Percentiles rank a stretch among this genome's conserved stretches.
Conservation (phyloP, 1,140 invertebrate species). For the Platyscapa corneri region DNA sequence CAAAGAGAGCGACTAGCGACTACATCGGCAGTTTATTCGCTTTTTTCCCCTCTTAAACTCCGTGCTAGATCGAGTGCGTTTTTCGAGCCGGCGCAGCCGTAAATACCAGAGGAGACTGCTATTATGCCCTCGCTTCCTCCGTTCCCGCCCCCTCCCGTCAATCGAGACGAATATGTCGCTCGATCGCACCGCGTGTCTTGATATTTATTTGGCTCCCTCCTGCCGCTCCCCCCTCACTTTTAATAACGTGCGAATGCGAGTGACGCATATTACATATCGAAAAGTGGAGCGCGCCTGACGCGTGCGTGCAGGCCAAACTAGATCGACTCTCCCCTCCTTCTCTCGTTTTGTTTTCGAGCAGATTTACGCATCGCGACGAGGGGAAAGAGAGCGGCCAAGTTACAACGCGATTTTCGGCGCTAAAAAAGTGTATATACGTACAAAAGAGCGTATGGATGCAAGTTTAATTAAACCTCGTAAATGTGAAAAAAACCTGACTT, state of each 20-base stretch:
- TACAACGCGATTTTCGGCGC: no score
- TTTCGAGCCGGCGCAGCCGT: no score
- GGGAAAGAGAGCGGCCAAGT: constrained; percentile 17
- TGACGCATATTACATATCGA: background rate
- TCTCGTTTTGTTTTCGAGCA: background rate
- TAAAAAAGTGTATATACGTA: constrained; percentile 32
- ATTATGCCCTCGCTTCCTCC: background rate
- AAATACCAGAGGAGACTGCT: no score
- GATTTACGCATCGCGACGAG: constrained; percentile 30
- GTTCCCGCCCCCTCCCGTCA: no score
- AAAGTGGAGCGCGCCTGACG: constrained; percentile 21
- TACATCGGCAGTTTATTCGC: constrained; percentile 6
- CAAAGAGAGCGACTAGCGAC: constrained; percentile 20
- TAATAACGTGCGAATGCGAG: constrained; percentile 26
- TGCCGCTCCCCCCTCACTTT: background rate
- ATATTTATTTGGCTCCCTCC: no score
- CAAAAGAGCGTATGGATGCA: constrained; percentile 14
- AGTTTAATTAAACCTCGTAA: background rate
- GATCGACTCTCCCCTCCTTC: background rate
- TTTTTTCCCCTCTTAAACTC: background rate
- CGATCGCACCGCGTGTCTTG: background rate
- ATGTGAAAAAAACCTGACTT: constrained; percentile 11
- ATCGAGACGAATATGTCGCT: background rate
- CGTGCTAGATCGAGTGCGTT: background rate
- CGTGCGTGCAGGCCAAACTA: background rate